Base-by-base conservation (phyloP, 2,888 invertebrate species). In the Diarsia brunnea region DNA sequence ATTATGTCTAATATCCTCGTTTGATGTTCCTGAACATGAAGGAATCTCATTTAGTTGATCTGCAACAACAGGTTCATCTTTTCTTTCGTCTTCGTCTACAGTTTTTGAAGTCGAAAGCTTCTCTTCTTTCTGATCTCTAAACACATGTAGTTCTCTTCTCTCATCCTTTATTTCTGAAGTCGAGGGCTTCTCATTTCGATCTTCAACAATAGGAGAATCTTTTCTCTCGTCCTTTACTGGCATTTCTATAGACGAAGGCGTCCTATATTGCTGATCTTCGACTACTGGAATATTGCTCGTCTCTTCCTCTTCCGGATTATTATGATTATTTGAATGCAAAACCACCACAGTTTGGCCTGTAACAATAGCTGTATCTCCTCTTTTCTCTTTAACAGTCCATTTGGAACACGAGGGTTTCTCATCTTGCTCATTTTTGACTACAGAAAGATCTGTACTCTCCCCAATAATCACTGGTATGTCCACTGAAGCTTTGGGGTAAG, bases 391-490 rank as follows among this genome's bases (percentile, higher is more conserved):
- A 14, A 51, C 24, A 21, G 14, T 1, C 7, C n/a, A 43, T 47
- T 19, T 49, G 16, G 51, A 71, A 27, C 38, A 51, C 2, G 38
- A 51, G 4, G 71, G 31, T 0, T 31, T 61, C 2, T 21, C 45
- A 27, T 21, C 7, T 10, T 27, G 24, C 47, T n/a, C 19, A 1
- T 47, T 2, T 19, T 19, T 24, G 5, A 38, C 31, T 21, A 2
- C 24, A 38, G 19, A 14, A 7, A 4, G 31, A 38, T 47, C 14
- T 70, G 8, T 47, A 24, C 10, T 70, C 19, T 70, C 66, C 5
- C 70, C 70, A 19, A 70, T 70, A 14, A 70, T 10, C 7, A 70
- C 70, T 38, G 70, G 70, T 47, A 70, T 70, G 0, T 70, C 70
- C 3, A 70, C 3, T 38, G 66, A 38, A 65, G 65, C 70, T 38